Conservation (phyloP, 2,113 vertebrate species). For the Brachyhypopomus gauderio region DNA sequence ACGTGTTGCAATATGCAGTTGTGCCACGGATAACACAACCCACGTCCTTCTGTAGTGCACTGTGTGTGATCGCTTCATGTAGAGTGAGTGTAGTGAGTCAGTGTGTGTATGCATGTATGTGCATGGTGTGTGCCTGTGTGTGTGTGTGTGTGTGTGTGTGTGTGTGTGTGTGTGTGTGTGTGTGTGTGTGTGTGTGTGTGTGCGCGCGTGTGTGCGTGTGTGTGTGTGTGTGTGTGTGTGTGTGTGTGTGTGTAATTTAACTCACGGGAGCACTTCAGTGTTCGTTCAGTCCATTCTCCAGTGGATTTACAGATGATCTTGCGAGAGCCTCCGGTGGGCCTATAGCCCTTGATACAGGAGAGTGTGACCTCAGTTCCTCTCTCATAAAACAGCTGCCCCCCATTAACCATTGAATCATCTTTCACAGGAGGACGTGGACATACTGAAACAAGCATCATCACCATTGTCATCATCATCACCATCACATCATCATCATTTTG, state of each 20-base stretch:
- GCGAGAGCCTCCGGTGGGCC: conserved; percentile 62
- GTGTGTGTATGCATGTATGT: not conserved
- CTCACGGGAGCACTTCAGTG: conserved; percentile 80
- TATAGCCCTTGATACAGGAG: conserved; percentile 75
- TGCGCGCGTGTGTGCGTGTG: no score
- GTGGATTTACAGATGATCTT: conserved; percentile 71
- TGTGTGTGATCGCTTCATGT: no score
- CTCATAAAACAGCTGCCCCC: conserved; percentile 68
- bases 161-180: not conserved
- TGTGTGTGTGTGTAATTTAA: not conserved
- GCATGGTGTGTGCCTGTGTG: not conserved
- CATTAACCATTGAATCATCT: conserved; percentile 59
- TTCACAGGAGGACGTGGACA: conserved; percentile 75
- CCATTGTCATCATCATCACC: conserved; percentile 55
- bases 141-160: not conserved
- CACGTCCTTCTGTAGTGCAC: no score
- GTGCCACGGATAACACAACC: no score
- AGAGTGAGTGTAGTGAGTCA: no score
- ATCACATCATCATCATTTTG: not conserved
- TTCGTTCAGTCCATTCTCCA: conserved; percentile 77
- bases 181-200: not conserved
- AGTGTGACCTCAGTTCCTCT: conserved; percentile 73
- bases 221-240: not conserved
- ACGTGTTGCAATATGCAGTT: no score
- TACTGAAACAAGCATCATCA: conserved; percentile 69